phyloP scores from a whole-genome alignment of 2,797 vertebrate species.

The Arnoldichthys spilopterus region DNA sequence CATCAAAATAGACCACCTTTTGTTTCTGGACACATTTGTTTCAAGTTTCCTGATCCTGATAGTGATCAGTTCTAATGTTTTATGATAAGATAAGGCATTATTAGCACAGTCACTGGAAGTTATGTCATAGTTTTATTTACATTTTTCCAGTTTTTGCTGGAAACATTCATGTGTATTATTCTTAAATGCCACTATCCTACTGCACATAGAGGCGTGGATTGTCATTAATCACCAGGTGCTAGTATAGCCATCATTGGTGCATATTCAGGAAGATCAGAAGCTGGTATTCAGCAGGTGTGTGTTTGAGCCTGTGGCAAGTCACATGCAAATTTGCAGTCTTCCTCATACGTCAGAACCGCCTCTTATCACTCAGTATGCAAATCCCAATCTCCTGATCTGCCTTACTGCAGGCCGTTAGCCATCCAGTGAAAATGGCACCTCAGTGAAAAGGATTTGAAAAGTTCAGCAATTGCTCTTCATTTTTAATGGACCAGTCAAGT shows the following conservation, averaged over 20 bases:
- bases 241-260: not conserved
- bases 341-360: conserved; percentile 60
- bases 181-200: not conserved
- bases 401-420: conserved; percentile 47
- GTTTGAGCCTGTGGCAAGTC: conserved; percentile 60
- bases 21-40: not conserved
- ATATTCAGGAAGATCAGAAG: not conserved
- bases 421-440: conserved; percentile 20
- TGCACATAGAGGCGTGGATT: not conserved
- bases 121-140: not conserved
- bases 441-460: not conserved
- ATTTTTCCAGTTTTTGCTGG: not conserved
- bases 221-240: not conserved
- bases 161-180: not conserved
- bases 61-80: not conserved
- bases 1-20: not conserved
- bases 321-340: conserved; percentile 74
- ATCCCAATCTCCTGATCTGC: conserved; percentile 51
- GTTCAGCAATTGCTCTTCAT: not conserved
- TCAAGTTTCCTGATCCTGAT: not conserved
- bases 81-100: not conserved
- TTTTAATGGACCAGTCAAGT: not conserved
- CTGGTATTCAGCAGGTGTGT: conserved; percentile 21
- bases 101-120: conserved; percentile 9
- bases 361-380: conserved; percentile 71